Evolutionary conservation across 1,140 invertebrate genomes (phyloP), one percentile per base, ranked within the genome.

Genomic region (Chironomus striatipennis): DNA sequence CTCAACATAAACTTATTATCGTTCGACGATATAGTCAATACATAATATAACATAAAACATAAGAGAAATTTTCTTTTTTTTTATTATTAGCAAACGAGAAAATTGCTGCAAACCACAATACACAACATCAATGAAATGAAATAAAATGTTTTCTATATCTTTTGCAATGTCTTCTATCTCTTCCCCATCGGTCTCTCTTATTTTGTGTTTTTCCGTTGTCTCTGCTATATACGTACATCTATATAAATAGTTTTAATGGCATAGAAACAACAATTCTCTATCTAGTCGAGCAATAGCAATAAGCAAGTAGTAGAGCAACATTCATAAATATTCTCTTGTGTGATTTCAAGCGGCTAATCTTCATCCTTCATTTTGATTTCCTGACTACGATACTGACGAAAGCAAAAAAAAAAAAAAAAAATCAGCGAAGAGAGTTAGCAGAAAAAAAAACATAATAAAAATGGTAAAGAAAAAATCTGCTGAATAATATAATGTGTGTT

Each of bases 401-500:
- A 34, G 24, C 24, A 34, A 34, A 1, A 34, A 34, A 34, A 34
- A 34, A 34, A 34, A 34, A 34, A 57, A 4, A 8, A 12, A 57
- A n/a, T 10, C 10, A 57, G 47, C 10, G 47, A 57, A 12, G 47
- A n/a, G 47, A 57, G 47, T 10, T 1, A 65, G 65, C 34, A 42
- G 7, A 57, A 18, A 73, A 43, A 73, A 75, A 73, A 34, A n/a
- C 9, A 67, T 7, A 34, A 21, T 21, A 57, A 67, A 75, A 42
- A 70, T 18, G 43, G 15, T 8, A 8, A 15, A 47, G 43, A 4
- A 57, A 57, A n/a, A 12, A 12, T 18, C n/a, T 34, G 34, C 24
- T 43, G 67, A 65, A 73, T 70, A 75, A 73, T 47, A 75, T 42
- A 74, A 73, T 74, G 73, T 70, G 47, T 64, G 65, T 65, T 73